Conservation (phyloP, 2,113 vertebrate genomes). For the Pomatostomus ruficeps region DNA sequence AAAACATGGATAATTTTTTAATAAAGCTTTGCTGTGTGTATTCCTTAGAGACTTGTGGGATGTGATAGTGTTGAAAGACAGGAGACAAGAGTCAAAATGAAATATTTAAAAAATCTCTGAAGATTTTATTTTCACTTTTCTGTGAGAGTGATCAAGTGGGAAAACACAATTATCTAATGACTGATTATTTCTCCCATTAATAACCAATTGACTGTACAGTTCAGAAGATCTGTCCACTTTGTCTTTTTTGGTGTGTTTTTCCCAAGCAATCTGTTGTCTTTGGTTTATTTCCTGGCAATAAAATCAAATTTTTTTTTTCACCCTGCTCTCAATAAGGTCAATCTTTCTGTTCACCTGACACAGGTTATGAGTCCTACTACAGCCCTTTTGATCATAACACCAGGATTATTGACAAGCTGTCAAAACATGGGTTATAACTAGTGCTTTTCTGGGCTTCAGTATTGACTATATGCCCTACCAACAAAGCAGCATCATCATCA, state of each 20-base stretch:
- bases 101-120: background rate
- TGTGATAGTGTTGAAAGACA: background rate
- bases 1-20: slow-evolving; percentile 7
- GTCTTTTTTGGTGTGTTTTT: background rate
- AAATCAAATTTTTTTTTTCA: background rate
- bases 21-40: background rate
- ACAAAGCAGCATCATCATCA: slow-evolving; percentile 30
- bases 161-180: background rate
- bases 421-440: slow-evolving; percentile 28
- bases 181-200: background rate
- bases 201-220: background rate
- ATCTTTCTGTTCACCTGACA: background rate
- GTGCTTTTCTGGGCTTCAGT: background rate
- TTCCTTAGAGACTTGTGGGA: background rate
- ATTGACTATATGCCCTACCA: slow-evolving; percentile 28
- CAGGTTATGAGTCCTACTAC: background rate
- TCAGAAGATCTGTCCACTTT: background rate
- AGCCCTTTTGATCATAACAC: background rate
- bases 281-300: background rate
- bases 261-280: background rate
- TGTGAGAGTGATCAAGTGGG: background rate
- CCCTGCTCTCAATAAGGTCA: background rate
- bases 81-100: background rate
- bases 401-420: slow-evolving; percentile 25
- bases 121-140: background rate